Conservation (phyloP, 2,888 invertebrate genomes). For the Ecliptopera silaceata region DNA sequence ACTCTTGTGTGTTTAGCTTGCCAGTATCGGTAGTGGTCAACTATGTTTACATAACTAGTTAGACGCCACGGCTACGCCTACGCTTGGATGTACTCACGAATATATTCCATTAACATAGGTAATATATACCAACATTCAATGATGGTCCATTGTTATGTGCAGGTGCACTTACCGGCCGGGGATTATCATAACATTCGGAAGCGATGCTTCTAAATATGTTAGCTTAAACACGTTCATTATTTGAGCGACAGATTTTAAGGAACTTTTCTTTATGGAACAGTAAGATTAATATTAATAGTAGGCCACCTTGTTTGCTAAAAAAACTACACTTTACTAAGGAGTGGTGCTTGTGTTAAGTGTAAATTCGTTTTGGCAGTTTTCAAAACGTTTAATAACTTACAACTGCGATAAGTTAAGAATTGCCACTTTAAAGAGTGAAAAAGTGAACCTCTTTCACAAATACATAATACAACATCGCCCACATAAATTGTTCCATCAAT, state of each 20-base stretch:
- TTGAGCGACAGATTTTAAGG: conserved; percentile 2
- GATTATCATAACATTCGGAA: conserved; percentile 36
- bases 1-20: conserved; percentile 55
- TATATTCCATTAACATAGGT: conserved; percentile 52
- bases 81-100: conserved; percentile 55
- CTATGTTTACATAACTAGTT: conserved; percentile 77
- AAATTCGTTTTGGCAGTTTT: no score
- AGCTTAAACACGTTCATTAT: conserved; percentile 18
- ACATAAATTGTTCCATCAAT: conserved; percentile 61
- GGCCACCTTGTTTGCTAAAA: no score
- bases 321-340: no score
- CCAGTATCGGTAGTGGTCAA: conserved; percentile 60
- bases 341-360: no score
- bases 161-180: conserved; percentile 52
- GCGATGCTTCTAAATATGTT: conserved; percentile 23
- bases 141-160: conserved; percentile 61
- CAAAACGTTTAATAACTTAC: no score
- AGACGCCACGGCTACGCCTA: conserved; percentile 66
- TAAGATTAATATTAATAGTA: no score
- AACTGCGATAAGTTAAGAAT: no score
- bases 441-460: conserved; percentile 3
- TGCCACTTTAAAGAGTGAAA: no score
- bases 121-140: conserved; percentile 55
- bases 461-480: conserved; percentile 24
- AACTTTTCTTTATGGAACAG: neutral